Percentiles rank a stretch among this genome's conserved stretches.
Conservation (phyloP, 2,113 vertebrate species). For the Felis catus region DNA sequence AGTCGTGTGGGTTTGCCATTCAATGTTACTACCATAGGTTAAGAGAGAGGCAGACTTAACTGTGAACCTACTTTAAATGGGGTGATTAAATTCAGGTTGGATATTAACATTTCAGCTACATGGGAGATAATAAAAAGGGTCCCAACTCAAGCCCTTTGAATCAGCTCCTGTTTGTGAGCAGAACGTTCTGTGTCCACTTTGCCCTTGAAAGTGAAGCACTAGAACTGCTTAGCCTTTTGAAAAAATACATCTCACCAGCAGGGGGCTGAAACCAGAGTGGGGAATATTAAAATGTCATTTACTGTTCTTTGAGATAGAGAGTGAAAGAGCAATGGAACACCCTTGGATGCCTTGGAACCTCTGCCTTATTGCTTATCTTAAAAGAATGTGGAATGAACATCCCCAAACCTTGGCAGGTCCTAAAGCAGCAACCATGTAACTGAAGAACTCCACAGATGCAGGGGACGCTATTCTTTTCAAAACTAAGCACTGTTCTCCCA, state of each 20-base stretch:
- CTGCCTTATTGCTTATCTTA: background rate
- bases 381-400: background rate
- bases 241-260: background rate
- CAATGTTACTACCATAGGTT: background rate
- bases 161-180: background rate
- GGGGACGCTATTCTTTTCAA: background rate
- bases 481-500: background rate
- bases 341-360: background rate
- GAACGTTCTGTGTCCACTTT: background rate
- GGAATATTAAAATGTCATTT: background rate
- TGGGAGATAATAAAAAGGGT: background rate
- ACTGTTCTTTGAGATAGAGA: background rate
- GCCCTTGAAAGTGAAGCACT: background rate
- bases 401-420: background rate
- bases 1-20: background rate
- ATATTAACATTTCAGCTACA: background rate
- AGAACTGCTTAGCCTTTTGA: background rate
- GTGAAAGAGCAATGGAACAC: background rate
- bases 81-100: background rate
- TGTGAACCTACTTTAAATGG: background rate
- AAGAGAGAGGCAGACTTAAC: background rate
- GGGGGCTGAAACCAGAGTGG: background rate
- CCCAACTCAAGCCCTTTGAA: background rate
- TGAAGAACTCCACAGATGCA: background rate
- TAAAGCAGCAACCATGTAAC: background rate